Evolutionary conservation across 2,113 vertebrate species (phyloP).

Genomic region (Catharus fuscescens): DNA sequence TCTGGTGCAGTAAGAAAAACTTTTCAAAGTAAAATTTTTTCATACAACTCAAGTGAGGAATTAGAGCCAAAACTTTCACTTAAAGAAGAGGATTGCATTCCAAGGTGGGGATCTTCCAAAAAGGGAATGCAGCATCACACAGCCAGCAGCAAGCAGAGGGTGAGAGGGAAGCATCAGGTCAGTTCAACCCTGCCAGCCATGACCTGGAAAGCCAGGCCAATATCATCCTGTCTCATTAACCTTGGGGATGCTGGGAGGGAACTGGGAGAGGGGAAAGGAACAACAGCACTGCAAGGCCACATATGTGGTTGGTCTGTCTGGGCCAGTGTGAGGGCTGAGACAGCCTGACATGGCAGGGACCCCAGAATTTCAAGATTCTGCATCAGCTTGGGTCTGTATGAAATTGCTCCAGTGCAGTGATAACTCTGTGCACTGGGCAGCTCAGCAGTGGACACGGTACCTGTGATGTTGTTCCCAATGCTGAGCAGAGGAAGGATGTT

Average conservation of each 20-base stretch:
- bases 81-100: not conserved
- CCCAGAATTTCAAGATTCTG: not conserved
- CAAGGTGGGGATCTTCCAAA: not conserved
- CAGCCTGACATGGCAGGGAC: not conserved
- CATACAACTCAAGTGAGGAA: not conserved
- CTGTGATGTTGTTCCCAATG: not conserved
- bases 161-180: not conserved
- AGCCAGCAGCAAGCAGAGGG: not conserved
- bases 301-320: not conserved
- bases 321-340: not conserved
- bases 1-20: not conserved
- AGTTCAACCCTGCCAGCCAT: not conserved
- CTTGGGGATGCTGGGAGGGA: not conserved
- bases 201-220: not conserved
- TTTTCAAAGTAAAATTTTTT: not conserved
- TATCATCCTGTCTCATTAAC: not conserved
- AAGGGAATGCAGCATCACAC: not conserved
- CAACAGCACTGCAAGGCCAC: not conserved
- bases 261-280: not conserved
- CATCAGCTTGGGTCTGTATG: not conserved
- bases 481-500: not conserved
- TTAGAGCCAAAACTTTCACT: not conserved
- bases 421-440: not conserved
- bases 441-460: rapidly evolving
- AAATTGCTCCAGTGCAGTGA: not conserved